A percentile compares a stretch with the other conserved stretches of the same genome.
These are phyloP conservation scores for Ostrea edulis DNA, from an alignment of 1,140 invertebrate genomes.

Conservation along the genomic window DNA sequence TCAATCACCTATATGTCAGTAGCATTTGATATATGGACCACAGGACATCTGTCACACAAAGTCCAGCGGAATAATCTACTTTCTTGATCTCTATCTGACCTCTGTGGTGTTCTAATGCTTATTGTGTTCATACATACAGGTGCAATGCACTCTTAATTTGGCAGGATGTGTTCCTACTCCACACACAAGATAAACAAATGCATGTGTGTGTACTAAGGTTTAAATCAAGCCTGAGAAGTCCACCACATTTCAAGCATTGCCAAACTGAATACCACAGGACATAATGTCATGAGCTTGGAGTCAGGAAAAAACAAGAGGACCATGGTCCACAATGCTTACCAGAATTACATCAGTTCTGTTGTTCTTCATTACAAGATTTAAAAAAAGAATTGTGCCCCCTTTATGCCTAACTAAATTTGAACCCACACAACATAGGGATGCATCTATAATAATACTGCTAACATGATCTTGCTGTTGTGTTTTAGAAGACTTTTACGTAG, in stretches of 20 bases:
- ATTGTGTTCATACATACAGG: background rate
- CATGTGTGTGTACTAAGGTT: background rate
- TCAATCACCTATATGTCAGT: background rate
- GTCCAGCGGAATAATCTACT: background rate
- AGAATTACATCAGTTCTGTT: too few species aligned
- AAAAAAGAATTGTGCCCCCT: too few species aligned
- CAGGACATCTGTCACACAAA: constrained; percentile 6
- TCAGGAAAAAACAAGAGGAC: too few species aligned
- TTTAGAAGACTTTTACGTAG: too few species aligned
- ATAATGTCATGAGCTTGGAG: background rate
- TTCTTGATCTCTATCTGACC: background rate
- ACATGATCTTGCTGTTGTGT: too few species aligned
- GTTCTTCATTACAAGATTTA: too few species aligned
- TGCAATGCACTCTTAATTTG: background rate
- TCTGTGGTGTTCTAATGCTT: background rate
- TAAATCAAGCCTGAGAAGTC: background rate
- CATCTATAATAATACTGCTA: too few species aligned
- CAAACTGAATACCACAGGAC: background rate
- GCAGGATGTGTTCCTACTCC: background rate
- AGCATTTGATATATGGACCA: background rate
- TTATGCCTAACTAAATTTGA: too few species aligned
- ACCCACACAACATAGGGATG: too few species aligned
- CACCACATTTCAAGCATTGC: background rate
- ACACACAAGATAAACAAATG: background rate
- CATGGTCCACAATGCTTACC: too few species aligned